A percentile compares a stretch with the other conserved stretches of the same genome.
These are phyloP conservation scores for Orgyia antiqua DNA, from an alignment of 2,888 invertebrate genomes.

Conservation along the genomic window DNA sequence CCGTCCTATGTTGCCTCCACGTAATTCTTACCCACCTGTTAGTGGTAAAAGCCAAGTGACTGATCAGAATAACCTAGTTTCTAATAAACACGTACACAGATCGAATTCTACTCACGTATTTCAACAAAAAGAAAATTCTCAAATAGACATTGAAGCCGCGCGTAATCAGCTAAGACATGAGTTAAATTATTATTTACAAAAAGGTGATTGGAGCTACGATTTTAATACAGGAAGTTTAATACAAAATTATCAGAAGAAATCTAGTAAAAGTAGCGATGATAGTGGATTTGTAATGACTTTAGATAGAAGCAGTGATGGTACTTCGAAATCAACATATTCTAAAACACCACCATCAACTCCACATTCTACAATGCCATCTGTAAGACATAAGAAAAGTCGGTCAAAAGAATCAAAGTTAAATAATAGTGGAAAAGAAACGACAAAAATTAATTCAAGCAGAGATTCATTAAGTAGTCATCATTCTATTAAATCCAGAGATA, in stretches of 20 bases:
- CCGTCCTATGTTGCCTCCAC: slow-evolving; percentile 79
- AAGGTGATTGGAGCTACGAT: slow-evolving; percentile 74
- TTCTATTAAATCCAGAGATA: slow-evolving; percentile 69
- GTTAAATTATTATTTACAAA: slow-evolving; percentile 69
- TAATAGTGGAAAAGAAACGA: slow-evolving; percentile 53
- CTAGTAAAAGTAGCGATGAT: slow-evolving; percentile 72
- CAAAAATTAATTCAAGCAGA: slow-evolving; percentile 67
- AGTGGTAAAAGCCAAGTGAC: slow-evolving; percentile 75
- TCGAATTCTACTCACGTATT: slow-evolving; percentile 81
- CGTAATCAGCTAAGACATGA: slow-evolving; percentile 69
- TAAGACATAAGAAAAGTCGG: slow-evolving; percentile 68
- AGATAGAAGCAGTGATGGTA: slow-evolving; percentile 72
- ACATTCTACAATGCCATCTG: slow-evolving; percentile 66
- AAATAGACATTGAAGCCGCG: slow-evolving; percentile 65
- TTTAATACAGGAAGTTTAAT: slow-evolving; percentile 70
- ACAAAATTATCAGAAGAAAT: slow-evolving; percentile 72
- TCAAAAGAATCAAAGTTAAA: slow-evolving; percentile 69
- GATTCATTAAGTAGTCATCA: slow-evolving; percentile 74
- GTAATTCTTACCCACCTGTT: slow-evolving; percentile 80
- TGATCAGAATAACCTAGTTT: slow-evolving; percentile 69
- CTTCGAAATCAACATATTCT: slow-evolving; percentile 69
- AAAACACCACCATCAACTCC: slow-evolving; percentile 72
- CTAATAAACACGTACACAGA: slow-evolving; percentile 77
- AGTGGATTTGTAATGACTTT: slow-evolving; percentile 73
- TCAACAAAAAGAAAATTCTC: slow-evolving; percentile 64